Percentiles rank a stretch among this genome's conserved stretches.
Conservation (phyloP, 2,888 invertebrate genomes). For the Griposia aprilina region DNA sequence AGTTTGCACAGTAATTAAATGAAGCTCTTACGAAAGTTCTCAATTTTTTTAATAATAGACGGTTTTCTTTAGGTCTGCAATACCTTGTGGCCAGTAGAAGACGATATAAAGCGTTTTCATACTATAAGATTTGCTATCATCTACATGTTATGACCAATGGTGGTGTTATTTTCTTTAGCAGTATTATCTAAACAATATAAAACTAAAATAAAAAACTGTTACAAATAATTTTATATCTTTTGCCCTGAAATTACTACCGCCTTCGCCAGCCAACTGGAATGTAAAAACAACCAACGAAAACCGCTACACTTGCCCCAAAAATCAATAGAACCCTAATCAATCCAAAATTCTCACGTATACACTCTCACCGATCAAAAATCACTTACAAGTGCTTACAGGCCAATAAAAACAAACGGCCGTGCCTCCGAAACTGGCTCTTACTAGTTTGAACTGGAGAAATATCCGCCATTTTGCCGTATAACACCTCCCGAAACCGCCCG, state of each 20-base stretch:
- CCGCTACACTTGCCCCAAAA: conserved; percentile 10
- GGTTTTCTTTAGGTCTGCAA: neutral
- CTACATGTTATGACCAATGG: neutral
- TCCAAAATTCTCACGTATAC: conserved; percentile 63
- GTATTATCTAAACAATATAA: neutral
- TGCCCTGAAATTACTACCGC: neutral
- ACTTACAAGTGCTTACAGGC: conserved; percentile 73
- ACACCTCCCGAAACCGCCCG: conserved; percentile 72
- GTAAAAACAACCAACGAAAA: conserved; percentile 6
- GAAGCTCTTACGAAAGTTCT: neutral
- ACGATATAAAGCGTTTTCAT: neutral
- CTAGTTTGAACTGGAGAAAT: conserved; percentile 70
- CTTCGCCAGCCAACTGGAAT: neutral
- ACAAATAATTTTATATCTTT: neutral
- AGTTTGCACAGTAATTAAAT: neutral
- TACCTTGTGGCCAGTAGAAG: neutral
- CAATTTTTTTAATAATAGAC: neutral
- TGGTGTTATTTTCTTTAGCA: too few relatives aligned
- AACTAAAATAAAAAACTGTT: neutral
- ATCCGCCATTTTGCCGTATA: conserved; percentile 69
- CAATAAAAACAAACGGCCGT: conserved; percentile 75
- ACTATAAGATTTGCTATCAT: neutral
- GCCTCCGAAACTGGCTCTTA: conserved; percentile 64
- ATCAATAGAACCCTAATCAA: conserved; percentile 58
- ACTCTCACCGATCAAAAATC: conserved; percentile 71